phyloP scores from a whole-genome alignment of 2,113 vertebrate species.

The Ophthalmolycus amberensis region DNA sequence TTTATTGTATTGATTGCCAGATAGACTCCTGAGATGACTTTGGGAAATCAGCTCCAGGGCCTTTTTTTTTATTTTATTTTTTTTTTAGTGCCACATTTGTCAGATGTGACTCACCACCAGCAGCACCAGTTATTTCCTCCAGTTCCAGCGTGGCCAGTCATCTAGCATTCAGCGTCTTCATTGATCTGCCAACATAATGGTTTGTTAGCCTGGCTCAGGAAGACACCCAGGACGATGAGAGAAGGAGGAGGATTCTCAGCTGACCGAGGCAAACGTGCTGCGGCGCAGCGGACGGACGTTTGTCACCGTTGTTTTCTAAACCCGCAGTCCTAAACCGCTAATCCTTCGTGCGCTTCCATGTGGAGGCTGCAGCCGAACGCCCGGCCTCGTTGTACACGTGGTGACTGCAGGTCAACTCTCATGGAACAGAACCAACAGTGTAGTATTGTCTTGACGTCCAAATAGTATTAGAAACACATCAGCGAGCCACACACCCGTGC shows the following conservation, averaged over 20 bases:
- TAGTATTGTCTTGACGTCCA: background rate
- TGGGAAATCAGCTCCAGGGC: constrained; percentile 23
- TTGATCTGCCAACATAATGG: constrained; percentile 66
- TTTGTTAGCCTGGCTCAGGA: constrained; percentile 66
- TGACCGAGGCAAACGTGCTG: constrained; percentile 52
- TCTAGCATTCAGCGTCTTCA: constrained; percentile 57
- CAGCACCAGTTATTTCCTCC: constrained; percentile 36
- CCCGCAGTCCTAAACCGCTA: background rate
- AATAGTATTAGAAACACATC: background rate
- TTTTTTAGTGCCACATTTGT: constrained; percentile 44
- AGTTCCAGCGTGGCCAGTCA: constrained; percentile 56
- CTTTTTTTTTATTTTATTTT: background rate
- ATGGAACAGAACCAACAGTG: background rate
- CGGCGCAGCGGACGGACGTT: constrained; percentile 13
- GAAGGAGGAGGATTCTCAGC: constrained; percentile 41
- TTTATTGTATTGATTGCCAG: background rate
- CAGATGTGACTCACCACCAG: constrained; percentile 50
- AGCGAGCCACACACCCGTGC: background rate
- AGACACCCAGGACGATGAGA: constrained; percentile 51
- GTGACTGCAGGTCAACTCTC: background rate
- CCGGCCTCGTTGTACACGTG: background rate
- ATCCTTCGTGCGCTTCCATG: background rate
- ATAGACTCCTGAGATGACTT: constrained; percentile 32
- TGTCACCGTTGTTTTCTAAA: constrained; percentile 18
- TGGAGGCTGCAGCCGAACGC: background rate